Percentiles rank a stretch among this genome's conserved stretches.
Conservation (phyloP, 2,113 vertebrate species). For the Beaufortia kweichowensis region DNA sequence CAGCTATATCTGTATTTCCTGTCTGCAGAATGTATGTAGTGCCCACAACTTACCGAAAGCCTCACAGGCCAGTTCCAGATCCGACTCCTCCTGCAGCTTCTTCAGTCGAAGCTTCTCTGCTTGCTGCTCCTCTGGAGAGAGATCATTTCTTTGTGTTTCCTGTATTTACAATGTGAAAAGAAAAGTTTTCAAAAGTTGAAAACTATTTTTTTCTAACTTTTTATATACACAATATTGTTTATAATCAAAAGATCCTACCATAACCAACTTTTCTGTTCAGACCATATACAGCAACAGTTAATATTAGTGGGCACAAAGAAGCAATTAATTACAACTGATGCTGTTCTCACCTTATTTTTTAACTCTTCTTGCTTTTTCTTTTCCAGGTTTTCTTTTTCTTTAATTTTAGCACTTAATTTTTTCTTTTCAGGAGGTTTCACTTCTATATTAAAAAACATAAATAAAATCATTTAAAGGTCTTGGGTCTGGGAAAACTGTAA, state of each 20-base stretch:
- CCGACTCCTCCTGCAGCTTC: conserved; percentile 85
- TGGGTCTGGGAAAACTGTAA: background rate
- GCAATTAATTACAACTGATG: background rate
- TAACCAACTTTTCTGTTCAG: no score
- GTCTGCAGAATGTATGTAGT: background rate
- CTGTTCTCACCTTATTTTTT: conserved; percentile 75
- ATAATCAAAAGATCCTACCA: no score
- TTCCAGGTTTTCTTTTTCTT: conserved; percentile 81
- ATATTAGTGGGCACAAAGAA: background rate
- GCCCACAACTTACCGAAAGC: conserved; percentile 75
- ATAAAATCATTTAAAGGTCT: background rate
- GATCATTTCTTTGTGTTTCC: conserved; percentile 68
- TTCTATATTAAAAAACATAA: conserved; percentile 64
- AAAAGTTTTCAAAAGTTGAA: no score
- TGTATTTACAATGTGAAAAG: conserved; percentile 66
- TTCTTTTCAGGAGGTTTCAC: conserved; percentile 84
- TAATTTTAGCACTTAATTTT: conserved; percentile 84
- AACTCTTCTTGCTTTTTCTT: conserved; percentile 82
- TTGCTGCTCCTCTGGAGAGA: conserved; percentile 80
- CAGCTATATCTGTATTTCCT: background rate
- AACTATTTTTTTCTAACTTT: no score
- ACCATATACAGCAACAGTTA: background rate
- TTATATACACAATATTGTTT: no score
- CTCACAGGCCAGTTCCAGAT: conserved; percentile 85
- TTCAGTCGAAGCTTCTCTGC: conserved; percentile 82